phyloP scores from a whole-genome alignment of 2,113 vertebrate genomes.

The Rhodinocichla rosea region DNA sequence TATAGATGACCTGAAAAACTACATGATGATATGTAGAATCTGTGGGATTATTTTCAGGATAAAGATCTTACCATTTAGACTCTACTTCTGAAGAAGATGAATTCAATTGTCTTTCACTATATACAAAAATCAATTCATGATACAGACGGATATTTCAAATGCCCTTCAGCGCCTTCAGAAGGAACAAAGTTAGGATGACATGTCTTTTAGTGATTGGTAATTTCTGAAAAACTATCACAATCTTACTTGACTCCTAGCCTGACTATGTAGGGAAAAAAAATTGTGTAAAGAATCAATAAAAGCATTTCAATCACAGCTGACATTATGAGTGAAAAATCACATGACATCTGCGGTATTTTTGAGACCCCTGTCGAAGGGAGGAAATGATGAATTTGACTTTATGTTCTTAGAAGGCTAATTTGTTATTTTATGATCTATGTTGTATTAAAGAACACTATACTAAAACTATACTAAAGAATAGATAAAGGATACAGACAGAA shows the following conservation, averaged over 20 bases:
- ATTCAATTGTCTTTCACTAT: neutral
- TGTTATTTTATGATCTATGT: no score
- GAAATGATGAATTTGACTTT: no score
- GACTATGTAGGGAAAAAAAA: neutral
- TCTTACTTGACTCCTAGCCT: neutral
- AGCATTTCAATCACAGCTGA: neutral
- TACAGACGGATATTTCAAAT: slow-evolving; percentile 51
- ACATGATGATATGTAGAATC: neutral
- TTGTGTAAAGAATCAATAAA: neutral
- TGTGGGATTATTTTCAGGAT: neutral
- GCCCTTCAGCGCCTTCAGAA: slow-evolving; percentile 27
- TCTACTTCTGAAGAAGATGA: slow-evolving; percentile 4
- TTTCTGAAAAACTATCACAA: neutral
- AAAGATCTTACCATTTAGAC: neutral
- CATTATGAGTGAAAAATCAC: neutral
- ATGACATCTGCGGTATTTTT: neutral
- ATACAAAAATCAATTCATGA: slow-evolving; percentile 38
- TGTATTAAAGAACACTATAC: no score
- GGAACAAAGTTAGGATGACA: slow-evolving; percentile 21
- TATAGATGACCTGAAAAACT: neutral
- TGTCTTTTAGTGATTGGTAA: slow-evolving; percentile 16
- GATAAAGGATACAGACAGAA: no score
- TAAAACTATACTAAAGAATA: no score
- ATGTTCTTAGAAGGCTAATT: no score
- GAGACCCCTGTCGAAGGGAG: no score